phyloP scores from a whole-genome alignment of 1,140 invertebrate species.

The Teleopsis dalmanni region DNA sequence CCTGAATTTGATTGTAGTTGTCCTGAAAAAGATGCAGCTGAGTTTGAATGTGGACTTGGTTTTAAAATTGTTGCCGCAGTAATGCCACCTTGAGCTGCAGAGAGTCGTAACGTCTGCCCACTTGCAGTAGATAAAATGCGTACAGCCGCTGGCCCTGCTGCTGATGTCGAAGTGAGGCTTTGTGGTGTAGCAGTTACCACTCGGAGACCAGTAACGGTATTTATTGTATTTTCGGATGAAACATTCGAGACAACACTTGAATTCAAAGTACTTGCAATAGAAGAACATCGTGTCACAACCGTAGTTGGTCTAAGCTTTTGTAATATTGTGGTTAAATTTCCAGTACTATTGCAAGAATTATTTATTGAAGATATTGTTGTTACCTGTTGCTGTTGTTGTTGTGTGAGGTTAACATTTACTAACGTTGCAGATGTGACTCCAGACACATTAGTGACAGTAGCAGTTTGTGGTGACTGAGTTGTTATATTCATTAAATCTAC shows the following conservation, averaged over 20 bases:
- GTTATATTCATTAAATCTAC: no score
- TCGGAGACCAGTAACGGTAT: constrained; percentile 8
- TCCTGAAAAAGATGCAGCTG: not conserved
- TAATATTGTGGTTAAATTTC: constrained; percentile 17
- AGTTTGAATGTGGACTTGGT: constrained; percentile 16
- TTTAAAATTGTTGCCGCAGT: constrained; percentile 24
- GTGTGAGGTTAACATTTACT: constrained; percentile 5
- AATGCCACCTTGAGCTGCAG: constrained; percentile 18
- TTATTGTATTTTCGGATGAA: not conserved
- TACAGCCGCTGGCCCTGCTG: constrained; percentile 13
- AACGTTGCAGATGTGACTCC: constrained; percentile 5
- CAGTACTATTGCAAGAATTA: constrained; percentile 21
- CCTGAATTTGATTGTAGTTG: constrained; percentile 4
- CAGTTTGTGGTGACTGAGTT: no score
- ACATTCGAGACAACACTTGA: not conserved
- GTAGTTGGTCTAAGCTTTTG: constrained; percentile 28
- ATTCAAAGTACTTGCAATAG: constrained; percentile 5
- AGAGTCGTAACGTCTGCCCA: constrained; percentile 26
- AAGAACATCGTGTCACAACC: constrained; percentile 6
- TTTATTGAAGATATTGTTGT: constrained; percentile 2
- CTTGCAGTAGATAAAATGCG: constrained; percentile 21
- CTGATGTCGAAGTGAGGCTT: constrained; percentile 19
- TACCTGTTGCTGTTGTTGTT: constrained; percentile 6
- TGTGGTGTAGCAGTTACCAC: constrained; percentile 17
- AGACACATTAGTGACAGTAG: constrained; percentile 2